Percentiles rank a stretch among this genome's conserved stretches.
Evolutionary conservation across 2,113 vertebrate species (phyloP).

Genomic region (Scytalopus superciliaris): DNA sequence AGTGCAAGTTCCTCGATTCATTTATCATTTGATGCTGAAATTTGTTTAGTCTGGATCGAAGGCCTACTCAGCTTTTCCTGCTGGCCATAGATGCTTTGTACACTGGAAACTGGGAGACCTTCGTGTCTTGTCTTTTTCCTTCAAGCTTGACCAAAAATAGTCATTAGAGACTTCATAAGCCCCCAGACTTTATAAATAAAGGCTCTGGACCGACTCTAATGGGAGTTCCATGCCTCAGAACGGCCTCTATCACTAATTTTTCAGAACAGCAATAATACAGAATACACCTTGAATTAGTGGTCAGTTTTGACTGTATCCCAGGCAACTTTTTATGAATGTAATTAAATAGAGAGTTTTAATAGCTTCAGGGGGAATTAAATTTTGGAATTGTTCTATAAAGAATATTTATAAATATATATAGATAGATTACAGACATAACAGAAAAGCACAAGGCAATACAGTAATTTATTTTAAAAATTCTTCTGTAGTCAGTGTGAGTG

Average conservation of each 20-base stretch:
- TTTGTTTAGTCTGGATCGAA: slow-evolving; percentile 63
- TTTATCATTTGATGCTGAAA: slow-evolving; percentile 58
- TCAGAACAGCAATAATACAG: neutral
- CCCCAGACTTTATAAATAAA: neutral
- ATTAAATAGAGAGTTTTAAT: slow-evolving; percentile 42
- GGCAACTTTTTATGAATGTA: slow-evolving; percentile 5
- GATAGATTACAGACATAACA: neutral
- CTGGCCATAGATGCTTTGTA: neutral
- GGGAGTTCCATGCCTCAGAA: neutral
- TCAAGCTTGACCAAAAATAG: slow-evolving; percentile 52
- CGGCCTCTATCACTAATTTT: neutral
- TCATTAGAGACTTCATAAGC: neutral
- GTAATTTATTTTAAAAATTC: slow-evolving; percentile 40
- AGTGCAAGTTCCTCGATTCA: slow-evolving; percentile 31
- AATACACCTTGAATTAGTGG: neutral
- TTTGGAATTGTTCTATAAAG: neutral
- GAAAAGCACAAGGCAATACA: neutral
- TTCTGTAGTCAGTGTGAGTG: slow-evolving; percentile 37
- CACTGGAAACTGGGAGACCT: neutral
- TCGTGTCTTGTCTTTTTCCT: neutral
- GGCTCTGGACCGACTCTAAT: neutral
- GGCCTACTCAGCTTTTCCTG: neutral
- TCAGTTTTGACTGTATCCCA: neutral
- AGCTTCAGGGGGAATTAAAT: neutral
- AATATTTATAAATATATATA: neutral